These are phyloP conservation scores for Eupithecia exiguata DNA, from an alignment of 2,888 invertebrate species.

Conservation along the genomic window DNA sequence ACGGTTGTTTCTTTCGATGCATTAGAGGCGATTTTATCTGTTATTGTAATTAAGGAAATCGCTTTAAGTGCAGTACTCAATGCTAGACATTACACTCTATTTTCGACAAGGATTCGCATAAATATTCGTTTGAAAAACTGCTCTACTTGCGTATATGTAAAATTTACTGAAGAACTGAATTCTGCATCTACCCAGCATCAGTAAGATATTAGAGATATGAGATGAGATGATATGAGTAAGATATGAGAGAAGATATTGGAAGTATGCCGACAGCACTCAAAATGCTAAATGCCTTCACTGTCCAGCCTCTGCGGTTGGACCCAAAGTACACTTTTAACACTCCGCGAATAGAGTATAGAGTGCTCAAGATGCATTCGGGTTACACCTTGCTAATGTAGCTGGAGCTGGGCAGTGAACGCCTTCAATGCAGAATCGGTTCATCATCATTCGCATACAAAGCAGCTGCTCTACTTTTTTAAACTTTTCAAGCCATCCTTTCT, in stretches of 20 bases:
- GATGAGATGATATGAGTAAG: no score
- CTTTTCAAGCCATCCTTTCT: background rate
- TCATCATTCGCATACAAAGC: background rate
- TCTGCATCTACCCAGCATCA: background rate
- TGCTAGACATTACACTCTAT: background rate
- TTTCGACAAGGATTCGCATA: background rate
- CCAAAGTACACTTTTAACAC: background rate
- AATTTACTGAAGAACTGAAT: background rate
- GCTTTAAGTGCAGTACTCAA: background rate
- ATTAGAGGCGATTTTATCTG: conserved; percentile 34
- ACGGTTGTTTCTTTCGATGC: conserved; percentile 50
- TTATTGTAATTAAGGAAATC: conserved; percentile 9
- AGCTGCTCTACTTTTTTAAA: background rate
- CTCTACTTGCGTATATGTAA: background rate
- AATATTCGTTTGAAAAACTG: background rate
- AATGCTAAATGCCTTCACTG: background rate
- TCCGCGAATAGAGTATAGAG: background rate
- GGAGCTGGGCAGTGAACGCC: background rate
- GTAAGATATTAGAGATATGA: no score
- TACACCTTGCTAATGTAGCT: background rate
- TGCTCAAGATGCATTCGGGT: background rate
- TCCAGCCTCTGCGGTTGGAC: background rate
- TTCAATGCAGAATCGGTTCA: background rate
- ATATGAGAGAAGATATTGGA: no score
- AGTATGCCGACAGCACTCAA: background rate